Evolutionary conservation across 2,888 invertebrate species (phyloP), one percentile per base, ranked within the genome.

Genomic region (Criorhina ranunculi): DNA sequence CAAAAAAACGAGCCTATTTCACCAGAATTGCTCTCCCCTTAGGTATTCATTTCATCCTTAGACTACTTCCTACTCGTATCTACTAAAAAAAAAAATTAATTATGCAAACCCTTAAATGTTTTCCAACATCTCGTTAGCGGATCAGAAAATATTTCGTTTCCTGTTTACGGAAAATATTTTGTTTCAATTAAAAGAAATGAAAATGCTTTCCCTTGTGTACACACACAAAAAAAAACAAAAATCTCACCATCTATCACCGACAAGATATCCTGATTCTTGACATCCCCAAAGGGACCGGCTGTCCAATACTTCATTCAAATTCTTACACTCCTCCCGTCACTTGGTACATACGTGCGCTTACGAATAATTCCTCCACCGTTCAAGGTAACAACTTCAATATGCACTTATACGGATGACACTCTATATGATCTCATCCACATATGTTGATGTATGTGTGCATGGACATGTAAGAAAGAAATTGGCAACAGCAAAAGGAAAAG

Each of bases 321-420:
- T 24, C 24, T 24, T 7, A 35, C 9, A 9, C 9, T 35, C 35
- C 24, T 24, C 2, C n/a, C 24, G 24, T 8, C 35, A 35, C 35
- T 35, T 17, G 7, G 24, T n/a, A n/a, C n/a, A 24, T 17, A 8
- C 8, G 44, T 44, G 17, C 44, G 17, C 15, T 11, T n/a, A 5
- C 37, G 9, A 5, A 24, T 57, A 15, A 44, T 42, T 40, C 19
- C 44, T 12, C 24, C 53, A 8, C 24, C 53, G n/a, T 11, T 62
- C 64, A 53, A 46, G 29, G 66, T 49, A 66, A 66, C 55, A 75
- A 49, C 76, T 7, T 42, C 12, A 5, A 7, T 15, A 42, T 49
- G 60, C 72, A 51, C 72, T 64, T 40, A 35, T 33, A 55, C 24
- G 8, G 62, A 64, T 62, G 73, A 57, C 57, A 73, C 37, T 44